Conservation (phyloP, 1,140 invertebrate genomes). For the Polyergus mexicanus region DNA sequence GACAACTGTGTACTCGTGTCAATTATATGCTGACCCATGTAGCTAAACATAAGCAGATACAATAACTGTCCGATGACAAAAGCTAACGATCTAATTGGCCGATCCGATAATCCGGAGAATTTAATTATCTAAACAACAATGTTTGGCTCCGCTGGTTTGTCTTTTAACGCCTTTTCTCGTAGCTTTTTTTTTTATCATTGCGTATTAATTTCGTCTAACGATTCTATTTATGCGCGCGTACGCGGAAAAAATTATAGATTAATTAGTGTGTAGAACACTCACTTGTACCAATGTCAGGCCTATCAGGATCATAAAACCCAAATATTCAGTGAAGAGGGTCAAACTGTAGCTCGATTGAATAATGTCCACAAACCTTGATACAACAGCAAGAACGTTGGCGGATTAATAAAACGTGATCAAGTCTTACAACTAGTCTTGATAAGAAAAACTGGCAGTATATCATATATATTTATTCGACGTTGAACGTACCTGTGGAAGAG, state of each 20-base stretch:
- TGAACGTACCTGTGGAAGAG: slow-evolving; percentile 2
- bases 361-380: slow-evolving; percentile 59
- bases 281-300: slow-evolving; percentile 65
- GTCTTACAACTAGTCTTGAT: neutral
- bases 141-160: neutral
- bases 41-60: slow-evolving; percentile 65
- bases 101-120: slow-evolving; percentile 25
- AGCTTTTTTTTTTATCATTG: neutral
- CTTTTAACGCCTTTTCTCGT: neutral
- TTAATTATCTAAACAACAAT: slow-evolving; percentile 21
- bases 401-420: slow-evolving; percentile 14
- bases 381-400: neutral
- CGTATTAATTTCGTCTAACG: neutral
- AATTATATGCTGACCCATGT: slow-evolving; percentile 62
- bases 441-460: neutral
- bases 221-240: neutral
- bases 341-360: slow-evolving; percentile 60
- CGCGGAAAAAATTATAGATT: neutral
- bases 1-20: slow-evolving; percentile 58
- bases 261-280: slow-evolving; percentile 16
- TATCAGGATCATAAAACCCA: slow-evolving; percentile 37
- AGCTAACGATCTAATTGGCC: slow-evolving; percentile 7
- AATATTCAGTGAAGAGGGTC: slow-evolving; percentile 50
- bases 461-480: neutral
- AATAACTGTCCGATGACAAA: slow-evolving; percentile 33